phyloP scores from a whole-genome alignment of 2,113 vertebrate genomes.

The Herpailurus yagouaroundi region DNA sequence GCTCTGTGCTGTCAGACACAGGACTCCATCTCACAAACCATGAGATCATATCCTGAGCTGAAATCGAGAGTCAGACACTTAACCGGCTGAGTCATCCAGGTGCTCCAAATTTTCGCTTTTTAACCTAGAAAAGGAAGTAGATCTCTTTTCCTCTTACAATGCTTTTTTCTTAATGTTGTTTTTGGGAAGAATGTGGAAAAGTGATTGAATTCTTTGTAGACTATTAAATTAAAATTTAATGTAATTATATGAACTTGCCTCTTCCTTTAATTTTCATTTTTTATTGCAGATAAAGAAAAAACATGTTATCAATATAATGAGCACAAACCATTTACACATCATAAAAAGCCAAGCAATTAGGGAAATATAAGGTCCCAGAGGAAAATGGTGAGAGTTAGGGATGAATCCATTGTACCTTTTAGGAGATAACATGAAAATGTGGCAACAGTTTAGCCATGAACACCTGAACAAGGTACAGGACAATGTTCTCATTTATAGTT shows the following conservation, averaged over 20 bases:
- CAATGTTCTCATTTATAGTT: not conserved
- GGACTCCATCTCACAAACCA: too few relatives aligned
- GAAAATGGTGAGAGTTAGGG: not conserved
- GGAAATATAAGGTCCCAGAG: not conserved
- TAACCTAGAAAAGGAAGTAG: not conserved
- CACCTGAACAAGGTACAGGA: not conserved
- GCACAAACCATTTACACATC: not conserved
- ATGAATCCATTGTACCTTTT: not conserved
- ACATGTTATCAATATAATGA: not conserved
- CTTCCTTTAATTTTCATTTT: not conserved
- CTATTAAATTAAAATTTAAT: not conserved
- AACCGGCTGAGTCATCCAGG: too few relatives aligned
- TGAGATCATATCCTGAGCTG: too few relatives aligned
- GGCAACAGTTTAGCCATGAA: not conserved
- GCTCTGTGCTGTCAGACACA: too few relatives aligned
- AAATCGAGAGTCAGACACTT: too few relatives aligned
- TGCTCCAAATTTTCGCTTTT: not conserved
- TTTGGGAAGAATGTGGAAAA: constrained; percentile 30
- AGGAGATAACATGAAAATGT: not conserved
- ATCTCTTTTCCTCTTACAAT: not conserved
- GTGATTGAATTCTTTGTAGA: not conserved
- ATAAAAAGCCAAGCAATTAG: not conserved
- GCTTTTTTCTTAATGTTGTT: not conserved
- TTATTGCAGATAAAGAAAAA: constrained; percentile 17
- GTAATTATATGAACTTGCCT: not conserved